These are phyloP conservation scores for Aldrovandia affinis DNA, from an alignment of 2,797 vertebrate species.

Conservation along the genomic window DNA sequence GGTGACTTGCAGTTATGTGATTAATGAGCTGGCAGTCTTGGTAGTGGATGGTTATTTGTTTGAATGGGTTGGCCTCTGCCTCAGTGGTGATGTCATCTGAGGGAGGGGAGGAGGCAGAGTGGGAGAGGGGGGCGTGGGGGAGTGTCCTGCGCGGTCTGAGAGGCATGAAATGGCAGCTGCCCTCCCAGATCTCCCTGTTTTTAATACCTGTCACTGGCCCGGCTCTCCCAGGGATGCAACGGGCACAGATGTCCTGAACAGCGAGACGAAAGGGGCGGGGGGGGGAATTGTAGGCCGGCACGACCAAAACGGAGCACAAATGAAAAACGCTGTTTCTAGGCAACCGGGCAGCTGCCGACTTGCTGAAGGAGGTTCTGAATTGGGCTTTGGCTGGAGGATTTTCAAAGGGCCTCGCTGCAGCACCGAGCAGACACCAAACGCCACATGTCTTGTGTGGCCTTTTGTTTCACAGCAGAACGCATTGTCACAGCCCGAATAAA, in stretches of 20 bases:
- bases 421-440: not conserved
- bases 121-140: no score
- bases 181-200: not conserved
- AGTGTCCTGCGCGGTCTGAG: not conserved
- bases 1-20: not conserved
- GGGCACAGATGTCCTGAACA: not conserved
- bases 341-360: slow-evolving; percentile 21
- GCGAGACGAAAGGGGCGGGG: not conserved
- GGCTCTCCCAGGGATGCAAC: not conserved
- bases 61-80: not conserved
- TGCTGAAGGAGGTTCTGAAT: not conserved
- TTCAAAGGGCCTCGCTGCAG: not conserved
- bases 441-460: not conserved
- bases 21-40: not conserved
- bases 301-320: not conserved
- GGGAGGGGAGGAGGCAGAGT: not conserved
- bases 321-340: slow-evolving; percentile 11
- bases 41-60: not conserved
- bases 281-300: not conserved
- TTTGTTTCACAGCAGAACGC: not conserved
- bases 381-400: not conserved
- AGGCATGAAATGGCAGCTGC: slow-evolving; percentile 6
- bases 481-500: not conserved
- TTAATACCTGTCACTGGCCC: slow-evolving; percentile 5
- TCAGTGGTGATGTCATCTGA: not conserved